Percentiles rank a stretch among this genome's conserved stretches.
These are phyloP conservation scores for Dendrolimus kikuchii DNA, from an alignment of 1,140 invertebrate genomes.

Conservation along the genomic window DNA sequence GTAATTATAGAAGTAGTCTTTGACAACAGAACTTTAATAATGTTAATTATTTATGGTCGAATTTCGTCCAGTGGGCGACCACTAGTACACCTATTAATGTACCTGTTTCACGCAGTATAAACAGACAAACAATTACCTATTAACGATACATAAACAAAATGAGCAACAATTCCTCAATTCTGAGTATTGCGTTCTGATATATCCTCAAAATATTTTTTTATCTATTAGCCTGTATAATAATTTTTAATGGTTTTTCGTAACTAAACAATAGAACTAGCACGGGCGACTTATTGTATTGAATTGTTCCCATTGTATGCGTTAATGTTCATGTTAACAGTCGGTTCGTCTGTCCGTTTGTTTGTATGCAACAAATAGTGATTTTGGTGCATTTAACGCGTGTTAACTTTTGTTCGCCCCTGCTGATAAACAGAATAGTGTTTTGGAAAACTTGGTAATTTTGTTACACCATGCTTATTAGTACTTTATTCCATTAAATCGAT, in stretches of 20 bases:
- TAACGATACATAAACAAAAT: not conserved
- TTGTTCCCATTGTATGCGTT: conserved; percentile 41
- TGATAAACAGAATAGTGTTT: conserved; percentile 2
- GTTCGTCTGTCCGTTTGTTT: conserved; percentile 29
- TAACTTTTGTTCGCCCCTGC: conserved; percentile 32
- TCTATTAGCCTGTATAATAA: conserved; percentile 27
- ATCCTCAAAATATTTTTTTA: conserved; percentile 8
- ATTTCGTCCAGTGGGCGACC: too few species aligned
- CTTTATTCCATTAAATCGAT: too few species aligned
- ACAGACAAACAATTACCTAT: too few species aligned
- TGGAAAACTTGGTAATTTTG: conserved; percentile 2
- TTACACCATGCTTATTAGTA: too few species aligned
- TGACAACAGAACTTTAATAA: too few species aligned
- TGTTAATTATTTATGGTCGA: too few species aligned
- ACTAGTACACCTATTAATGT: too few species aligned
- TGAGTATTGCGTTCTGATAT: conserved; percentile 8
- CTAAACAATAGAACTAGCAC: conserved; percentile 38
- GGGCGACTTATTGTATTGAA: conserved; percentile 31
- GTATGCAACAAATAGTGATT: conserved; percentile 40
- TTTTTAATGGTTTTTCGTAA: conserved; percentile 53
- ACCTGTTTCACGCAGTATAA: too few species aligned
- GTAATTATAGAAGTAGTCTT: too few species aligned
- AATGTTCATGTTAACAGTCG: conserved; percentile 40
- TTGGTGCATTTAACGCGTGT: conserved; percentile 45
- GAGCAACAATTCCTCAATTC: not conserved